Conservation (phyloP, 2,113 vertebrate species). For the Ellobius talpinus region DNA sequence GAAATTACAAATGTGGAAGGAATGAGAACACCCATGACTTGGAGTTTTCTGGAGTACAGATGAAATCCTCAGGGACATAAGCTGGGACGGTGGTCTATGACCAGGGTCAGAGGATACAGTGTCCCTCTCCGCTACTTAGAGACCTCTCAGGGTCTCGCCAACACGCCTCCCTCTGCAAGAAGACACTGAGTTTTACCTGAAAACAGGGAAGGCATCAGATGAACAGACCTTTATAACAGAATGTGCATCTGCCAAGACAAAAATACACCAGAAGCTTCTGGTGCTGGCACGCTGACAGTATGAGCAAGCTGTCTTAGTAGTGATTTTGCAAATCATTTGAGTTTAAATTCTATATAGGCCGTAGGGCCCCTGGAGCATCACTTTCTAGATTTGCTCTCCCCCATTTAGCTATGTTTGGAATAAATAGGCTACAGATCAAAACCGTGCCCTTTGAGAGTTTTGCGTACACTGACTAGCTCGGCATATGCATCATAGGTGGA, state of each 20-base stretch:
- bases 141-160: not conserved
- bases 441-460: slow-evolving; percentile 77
- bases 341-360: slow-evolving; percentile 79
- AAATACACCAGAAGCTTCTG: slow-evolving; percentile 90
- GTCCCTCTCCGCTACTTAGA: not conserved
- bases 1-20: not conserved
- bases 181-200: slow-evolving; percentile 85
- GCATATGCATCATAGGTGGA: slow-evolving; percentile 57
- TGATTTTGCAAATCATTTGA: slow-evolving; percentile 85
- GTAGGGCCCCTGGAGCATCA: slow-evolving; percentile 78
- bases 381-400: slow-evolving; percentile 75
- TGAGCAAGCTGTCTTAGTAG: slow-evolving; percentile 88
- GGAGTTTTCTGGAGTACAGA: not conserved
- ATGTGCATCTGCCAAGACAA: slow-evolving; percentile 91
- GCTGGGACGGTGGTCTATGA: not conserved
- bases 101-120: not conserved
- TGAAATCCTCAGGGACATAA: not conserved
- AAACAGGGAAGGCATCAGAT: slow-evolving; percentile 85
- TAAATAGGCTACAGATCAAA: slow-evolving; percentile 73
- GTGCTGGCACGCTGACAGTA: slow-evolving; percentile 87
- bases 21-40: not conserved
- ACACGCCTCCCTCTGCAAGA: not conserved
- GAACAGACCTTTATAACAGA: slow-evolving; percentile 91
- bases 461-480: slow-evolving; percentile 65
- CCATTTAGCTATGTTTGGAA: slow-evolving; percentile 76